Conservation (phyloP, 2,113 vertebrate genomes). For the Stercorarius parasiticus region DNA sequence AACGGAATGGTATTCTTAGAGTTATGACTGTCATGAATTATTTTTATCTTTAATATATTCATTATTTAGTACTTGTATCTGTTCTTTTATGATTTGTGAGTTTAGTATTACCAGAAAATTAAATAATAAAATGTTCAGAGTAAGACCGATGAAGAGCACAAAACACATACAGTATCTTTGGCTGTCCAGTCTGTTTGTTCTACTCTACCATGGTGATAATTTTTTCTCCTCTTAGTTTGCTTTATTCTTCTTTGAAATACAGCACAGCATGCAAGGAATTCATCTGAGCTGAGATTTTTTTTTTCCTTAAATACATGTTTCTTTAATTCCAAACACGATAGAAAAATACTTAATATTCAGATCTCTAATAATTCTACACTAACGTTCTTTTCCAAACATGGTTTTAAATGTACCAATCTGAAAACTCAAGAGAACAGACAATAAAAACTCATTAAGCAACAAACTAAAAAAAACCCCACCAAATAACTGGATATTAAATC, state of each 20-base stretch:
- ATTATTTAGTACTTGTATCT: not conserved
- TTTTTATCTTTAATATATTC: constrained; percentile 17
- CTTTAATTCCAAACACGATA: not conserved
- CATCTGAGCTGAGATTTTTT: not conserved
- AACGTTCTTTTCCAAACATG: not conserved
- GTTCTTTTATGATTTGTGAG: not conserved
- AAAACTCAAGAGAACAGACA: not conserved
- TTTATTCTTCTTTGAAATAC: not conserved
- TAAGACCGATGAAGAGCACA: not conserved
- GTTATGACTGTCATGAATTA: not conserved
- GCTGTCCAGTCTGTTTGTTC: not conserved
- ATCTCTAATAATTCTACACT: not conserved
- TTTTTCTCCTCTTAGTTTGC: not conserved
- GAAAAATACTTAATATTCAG: not conserved
- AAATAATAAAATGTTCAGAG: not conserved
- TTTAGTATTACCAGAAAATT: constrained; percentile 14
- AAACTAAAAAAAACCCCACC: not conserved
- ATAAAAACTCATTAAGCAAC: not conserved
- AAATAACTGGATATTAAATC: not conserved
- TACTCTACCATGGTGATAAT: not conserved
- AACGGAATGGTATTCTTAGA: not conserved
- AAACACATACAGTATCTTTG: not conserved
- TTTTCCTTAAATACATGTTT: not conserved
- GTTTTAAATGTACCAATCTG: not conserved
- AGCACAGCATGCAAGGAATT: not conserved